Evolutionary conservation across 2,113 vertebrate species (phyloP).

Genomic region (Arizona elegans): DNA sequence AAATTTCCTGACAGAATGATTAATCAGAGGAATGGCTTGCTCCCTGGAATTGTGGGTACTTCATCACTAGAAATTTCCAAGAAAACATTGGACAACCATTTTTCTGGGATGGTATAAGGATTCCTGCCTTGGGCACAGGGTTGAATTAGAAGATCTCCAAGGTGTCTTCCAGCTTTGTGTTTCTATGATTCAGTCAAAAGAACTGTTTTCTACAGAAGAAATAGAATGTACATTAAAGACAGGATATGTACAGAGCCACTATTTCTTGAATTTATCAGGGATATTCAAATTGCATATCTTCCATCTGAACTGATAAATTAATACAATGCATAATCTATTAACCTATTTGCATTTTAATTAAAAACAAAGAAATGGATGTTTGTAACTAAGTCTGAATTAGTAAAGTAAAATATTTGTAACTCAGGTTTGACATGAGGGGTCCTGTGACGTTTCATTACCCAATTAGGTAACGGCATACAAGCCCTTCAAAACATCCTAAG

Average conservation of each 20-base stretch:
- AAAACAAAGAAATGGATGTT: neutral
- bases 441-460: no score
- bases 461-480: no score
- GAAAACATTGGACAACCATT: no score
- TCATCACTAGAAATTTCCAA: no score
- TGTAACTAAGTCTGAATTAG: neutral
- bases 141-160: no score
- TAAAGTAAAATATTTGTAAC: no score
- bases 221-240: neutral
- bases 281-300: neutral
- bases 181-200: neutral
- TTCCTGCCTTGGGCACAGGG: no score
- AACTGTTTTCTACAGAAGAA: neutral
- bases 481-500: no score
- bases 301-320: neutral
- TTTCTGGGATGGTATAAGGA: no score
- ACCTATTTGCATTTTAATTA: neutral
- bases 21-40: neutral
- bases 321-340: neutral
- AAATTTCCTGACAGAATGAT: neutral
- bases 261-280: neutral
- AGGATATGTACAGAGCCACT: neutral
- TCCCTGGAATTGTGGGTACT: neutral
- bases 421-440: no score
- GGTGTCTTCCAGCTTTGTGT: no score